These are phyloP conservation scores for Elegia similella DNA, from an alignment of 2,888 invertebrate species.

Conservation along the genomic window DNA sequence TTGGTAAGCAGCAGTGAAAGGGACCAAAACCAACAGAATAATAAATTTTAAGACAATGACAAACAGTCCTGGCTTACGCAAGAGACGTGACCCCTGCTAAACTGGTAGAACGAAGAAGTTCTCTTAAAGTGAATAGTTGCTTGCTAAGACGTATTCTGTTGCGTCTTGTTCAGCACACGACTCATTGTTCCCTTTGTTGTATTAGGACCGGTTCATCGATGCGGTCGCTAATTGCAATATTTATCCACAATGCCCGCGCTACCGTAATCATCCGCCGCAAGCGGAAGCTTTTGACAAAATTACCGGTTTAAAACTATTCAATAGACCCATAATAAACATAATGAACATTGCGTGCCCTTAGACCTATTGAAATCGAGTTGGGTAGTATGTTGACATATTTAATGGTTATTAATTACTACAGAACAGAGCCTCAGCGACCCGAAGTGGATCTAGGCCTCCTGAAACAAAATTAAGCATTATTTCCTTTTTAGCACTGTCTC, in stretches of 20 bases:
- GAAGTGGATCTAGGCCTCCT: too few species aligned
- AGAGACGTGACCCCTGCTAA: too few species aligned
- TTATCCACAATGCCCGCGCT: slow-evolving; percentile 46
- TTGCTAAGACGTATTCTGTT: slow-evolving; percentile 5
- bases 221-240: slow-evolving; percentile 51
- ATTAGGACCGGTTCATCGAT: slow-evolving; percentile 36
- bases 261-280: slow-evolving; percentile 57
- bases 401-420: background rate
- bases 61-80: too few species aligned
- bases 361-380: slow-evolving; percentile 31
- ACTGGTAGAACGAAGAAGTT: too few species aligned
- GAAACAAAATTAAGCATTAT: too few species aligned
- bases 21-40: too few species aligned
- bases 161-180: slow-evolving; percentile 14
- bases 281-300: slow-evolving; percentile 53
- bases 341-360: slow-evolving; percentile 31
- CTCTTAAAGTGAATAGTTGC: background rate
- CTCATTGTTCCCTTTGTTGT: slow-evolving; percentile 55
- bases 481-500: too few species aligned
- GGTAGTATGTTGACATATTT: background rate
- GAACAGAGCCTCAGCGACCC: too few species aligned
- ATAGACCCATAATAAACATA: slow-evolving; percentile 25
- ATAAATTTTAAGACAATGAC: too few species aligned
- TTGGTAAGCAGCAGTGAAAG: too few species aligned
- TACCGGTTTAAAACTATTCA: slow-evolving; percentile 36